Conservation (phyloP, 2,888 invertebrate genomes). For the Ecliptopera silaceata region DNA sequence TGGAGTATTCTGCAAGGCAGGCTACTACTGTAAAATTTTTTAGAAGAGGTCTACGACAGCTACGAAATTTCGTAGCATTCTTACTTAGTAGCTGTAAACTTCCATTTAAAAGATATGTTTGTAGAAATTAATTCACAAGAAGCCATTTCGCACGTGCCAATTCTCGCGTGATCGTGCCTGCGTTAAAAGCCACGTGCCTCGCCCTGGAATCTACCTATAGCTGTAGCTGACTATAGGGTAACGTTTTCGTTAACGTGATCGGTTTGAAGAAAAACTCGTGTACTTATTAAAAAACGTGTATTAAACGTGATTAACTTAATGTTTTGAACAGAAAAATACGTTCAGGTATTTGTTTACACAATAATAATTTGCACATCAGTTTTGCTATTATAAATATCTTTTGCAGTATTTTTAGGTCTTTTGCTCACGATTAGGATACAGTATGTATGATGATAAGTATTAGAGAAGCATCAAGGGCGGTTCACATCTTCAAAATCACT, state of each 20-base stretch:
- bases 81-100: neutral
- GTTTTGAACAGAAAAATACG: neutral
- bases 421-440: too few relatives aligned
- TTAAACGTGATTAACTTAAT: neutral
- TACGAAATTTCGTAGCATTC: too few relatives aligned
- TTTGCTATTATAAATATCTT: neutral
- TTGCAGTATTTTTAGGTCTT: too few relatives aligned
- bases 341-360: neutral
- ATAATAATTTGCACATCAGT: neutral
- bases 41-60: too few relatives aligned
- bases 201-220: neutral
- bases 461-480: too few relatives aligned
- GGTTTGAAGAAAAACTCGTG: neutral
- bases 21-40: too few relatives aligned
- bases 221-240: neutral
- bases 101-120: neutral
- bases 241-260: constrained; percentile 11
- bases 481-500: too few relatives aligned
- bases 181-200: constrained; percentile 13
- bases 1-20: too few relatives aligned
- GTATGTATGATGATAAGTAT: too few relatives aligned
- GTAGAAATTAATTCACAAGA: constrained; percentile 2
- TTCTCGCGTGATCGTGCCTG: neutral
- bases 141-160: constrained; percentile 12
- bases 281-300: neutral